Base-by-base conservation (phyloP, 2,888 invertebrate species). In the Rotaria sp. region DNA sequence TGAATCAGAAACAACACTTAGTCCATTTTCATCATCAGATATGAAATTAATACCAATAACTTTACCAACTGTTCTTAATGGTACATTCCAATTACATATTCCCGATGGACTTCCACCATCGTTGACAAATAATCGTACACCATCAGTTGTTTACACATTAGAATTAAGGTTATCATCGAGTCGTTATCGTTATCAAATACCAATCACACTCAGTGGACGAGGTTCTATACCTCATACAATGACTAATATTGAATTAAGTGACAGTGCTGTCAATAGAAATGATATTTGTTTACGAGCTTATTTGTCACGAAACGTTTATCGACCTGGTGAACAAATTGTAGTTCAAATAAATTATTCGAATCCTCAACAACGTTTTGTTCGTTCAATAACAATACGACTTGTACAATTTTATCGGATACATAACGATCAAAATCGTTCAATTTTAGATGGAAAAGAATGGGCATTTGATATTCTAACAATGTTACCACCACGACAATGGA, bases 141-240 rank as follows among this genome's bases (percentile, higher is more conserved):
- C 80, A 45, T 45, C 41, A 5, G 45, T 80, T 8, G 45, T 80
- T n/a, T 80, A 80, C n/a, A 13, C 41, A 41, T 45, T 80, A n/a
- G 80, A 80, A n/a, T 80, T 80, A 45, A 80, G 80, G 10, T 24
- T 41, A 80, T 80, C 80, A 80, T 45, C 41, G 0, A 45, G 45
- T 41, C 80, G 80, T 13, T 26, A 4, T 45, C 80, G 80, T n/a
- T 80, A 80, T 80, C 80, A 80, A 80, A 80, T 80, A 45, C 80
- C 80, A n/a, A 24, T 80, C 5, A 45, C n/a, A 41, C 10, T 80
- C 11, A 45, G 45, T n/a, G 0, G 45, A n/a, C 26, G 26, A 0
- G 45, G 80, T 45, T n/a, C 0, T 24, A 45, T 80, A 26, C 45
- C 80, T 11, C 13, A 41, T 45, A 26, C 45, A 80, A 80, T 80